These are phyloP conservation scores for Xestia c-nigrum DNA, from an alignment of 2,888 invertebrate species.

Conservation along the genomic window DNA sequence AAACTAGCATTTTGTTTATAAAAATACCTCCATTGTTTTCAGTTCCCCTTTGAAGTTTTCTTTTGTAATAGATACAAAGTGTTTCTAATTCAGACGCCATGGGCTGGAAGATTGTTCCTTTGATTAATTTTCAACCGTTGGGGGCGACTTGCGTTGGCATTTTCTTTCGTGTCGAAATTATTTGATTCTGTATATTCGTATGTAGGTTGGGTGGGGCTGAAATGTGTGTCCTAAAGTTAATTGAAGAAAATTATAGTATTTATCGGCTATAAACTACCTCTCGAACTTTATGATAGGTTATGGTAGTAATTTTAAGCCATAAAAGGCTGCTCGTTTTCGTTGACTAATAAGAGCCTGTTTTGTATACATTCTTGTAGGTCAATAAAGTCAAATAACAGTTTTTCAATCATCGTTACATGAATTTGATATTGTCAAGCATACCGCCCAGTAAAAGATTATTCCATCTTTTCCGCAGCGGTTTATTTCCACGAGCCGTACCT, in stretches of 20 bases:
- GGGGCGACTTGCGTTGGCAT: constrained; percentile 46
- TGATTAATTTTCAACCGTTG: constrained; percentile 76
- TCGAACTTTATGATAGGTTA: constrained; percentile 4
- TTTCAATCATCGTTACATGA: constrained; percentile 1
- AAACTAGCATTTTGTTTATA: constrained; percentile 68
- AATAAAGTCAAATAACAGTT: constrained; percentile 1
- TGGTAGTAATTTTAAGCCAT: constrained; percentile 26
- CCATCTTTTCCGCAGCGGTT: constrained; percentile 23
- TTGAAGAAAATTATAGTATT: constrained; percentile 14
- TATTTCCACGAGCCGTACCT: constrained; percentile 44
- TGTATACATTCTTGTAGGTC: constrained; percentile 2
- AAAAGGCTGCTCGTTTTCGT: neutral
- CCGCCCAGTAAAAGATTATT: constrained; percentile 20
- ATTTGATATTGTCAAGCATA: neutral
- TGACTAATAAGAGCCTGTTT: neutral
- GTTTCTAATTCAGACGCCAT: constrained; percentile 75
- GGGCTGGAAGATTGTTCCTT: constrained; percentile 78
- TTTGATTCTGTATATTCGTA: constrained; percentile 24
- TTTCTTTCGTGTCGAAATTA: constrained; percentile 57
- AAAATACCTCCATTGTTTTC: constrained; percentile 62
- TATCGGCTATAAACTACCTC: neutral
- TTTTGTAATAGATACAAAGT: constrained; percentile 78
- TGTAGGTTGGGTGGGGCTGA: neutral
- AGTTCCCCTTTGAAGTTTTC: constrained; percentile 73
- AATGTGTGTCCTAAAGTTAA: neutral